Percentiles rank a stretch among this genome's conserved stretches.
phyloP scores from a whole-genome alignment of 2,797 vertebrate genomes.

The Babyrousa celebensis region DNA sequence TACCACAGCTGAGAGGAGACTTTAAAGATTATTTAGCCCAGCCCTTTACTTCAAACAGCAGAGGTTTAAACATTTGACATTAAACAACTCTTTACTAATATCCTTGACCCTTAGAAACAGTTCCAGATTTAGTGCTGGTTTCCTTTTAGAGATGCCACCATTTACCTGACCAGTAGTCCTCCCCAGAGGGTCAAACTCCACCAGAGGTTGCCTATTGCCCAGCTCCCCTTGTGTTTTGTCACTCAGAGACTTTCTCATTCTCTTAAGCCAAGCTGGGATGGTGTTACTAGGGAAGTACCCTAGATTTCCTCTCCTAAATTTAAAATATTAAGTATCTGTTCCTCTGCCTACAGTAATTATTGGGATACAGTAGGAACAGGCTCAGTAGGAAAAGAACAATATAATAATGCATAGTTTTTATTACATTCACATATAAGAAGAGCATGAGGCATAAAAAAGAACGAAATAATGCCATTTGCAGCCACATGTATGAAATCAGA shows the following conservation, averaged over 20 bases:
- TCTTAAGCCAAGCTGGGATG: not conserved
- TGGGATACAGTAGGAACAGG: not conserved
- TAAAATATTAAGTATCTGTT: slow-evolving; percentile 27
- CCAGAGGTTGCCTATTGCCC: not conserved
- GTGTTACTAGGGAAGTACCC: not conserved
- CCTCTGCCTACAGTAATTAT: not conserved
- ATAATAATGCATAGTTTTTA: not conserved
- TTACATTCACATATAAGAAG: not conserved
- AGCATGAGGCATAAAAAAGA: no score
- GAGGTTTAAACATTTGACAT: not conserved
- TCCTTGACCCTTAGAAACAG: not conserved
- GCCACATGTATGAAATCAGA: no score
- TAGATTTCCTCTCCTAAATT: not conserved
- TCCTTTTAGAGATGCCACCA: not conserved
- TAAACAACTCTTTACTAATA: not conserved
- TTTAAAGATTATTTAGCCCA: not conserved
- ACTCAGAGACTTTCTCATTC: not conserved
- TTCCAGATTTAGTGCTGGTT: not conserved
- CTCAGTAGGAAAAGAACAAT: slow-evolving; percentile 17
- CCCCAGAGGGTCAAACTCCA: not conserved
- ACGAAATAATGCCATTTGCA: no score
- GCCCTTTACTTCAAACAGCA: not conserved
- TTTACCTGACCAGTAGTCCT: not conserved
- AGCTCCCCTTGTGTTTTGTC: not conserved
- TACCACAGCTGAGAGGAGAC: not conserved